Percentiles rank a stretch among this genome's conserved stretches.
Conservation (phyloP, 2,797 vertebrate species). For the Poeciliopsis paucimaculata region DNA sequence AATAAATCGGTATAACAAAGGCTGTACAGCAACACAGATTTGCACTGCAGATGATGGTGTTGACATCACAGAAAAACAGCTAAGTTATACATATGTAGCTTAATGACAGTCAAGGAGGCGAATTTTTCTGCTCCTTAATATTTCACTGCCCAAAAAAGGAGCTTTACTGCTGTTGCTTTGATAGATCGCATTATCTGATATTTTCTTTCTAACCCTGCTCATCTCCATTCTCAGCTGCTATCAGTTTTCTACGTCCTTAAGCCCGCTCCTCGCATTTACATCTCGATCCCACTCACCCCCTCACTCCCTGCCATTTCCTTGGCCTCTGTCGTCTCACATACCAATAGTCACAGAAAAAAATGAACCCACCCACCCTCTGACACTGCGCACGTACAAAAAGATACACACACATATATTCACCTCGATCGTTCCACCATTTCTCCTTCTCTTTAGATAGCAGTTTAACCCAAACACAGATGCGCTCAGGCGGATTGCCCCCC, state of each 20-base stretch:
- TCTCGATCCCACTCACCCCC: constrained; percentile 12
- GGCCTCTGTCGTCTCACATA: constrained; percentile 69
- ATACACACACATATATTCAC: constrained; percentile 12
- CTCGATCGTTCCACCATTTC: constrained; percentile 36
- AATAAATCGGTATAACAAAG: neutral
- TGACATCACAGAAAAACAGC: constrained; percentile 12
- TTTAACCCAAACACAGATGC: constrained; percentile 68
- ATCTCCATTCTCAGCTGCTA: constrained; percentile 20
- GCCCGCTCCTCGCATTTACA: constrained; percentile 48
- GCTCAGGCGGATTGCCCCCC: constrained; percentile 54
- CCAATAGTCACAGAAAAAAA: constrained; percentile 53
- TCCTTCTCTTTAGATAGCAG: constrained; percentile 45
- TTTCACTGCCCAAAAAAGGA: neutral
- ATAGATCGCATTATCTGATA: neutral
- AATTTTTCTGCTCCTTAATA: constrained; percentile 13
- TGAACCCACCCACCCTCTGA: constrained; percentile 22
- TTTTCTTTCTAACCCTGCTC: constrained; percentile 6
- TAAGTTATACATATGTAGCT: constrained; percentile 20
- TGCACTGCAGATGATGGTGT: neutral
- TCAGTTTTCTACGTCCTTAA: constrained; percentile 50
- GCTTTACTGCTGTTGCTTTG: constrained; percentile 2
- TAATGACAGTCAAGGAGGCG: constrained; percentile 20
- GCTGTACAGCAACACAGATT: constrained; percentile 13
- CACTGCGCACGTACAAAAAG: neutral
- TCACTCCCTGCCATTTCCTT: constrained; percentile 39